phyloP scores from a whole-genome alignment of 2,888 invertebrate genomes.

The Acanthosepion pharaonis region DNA sequence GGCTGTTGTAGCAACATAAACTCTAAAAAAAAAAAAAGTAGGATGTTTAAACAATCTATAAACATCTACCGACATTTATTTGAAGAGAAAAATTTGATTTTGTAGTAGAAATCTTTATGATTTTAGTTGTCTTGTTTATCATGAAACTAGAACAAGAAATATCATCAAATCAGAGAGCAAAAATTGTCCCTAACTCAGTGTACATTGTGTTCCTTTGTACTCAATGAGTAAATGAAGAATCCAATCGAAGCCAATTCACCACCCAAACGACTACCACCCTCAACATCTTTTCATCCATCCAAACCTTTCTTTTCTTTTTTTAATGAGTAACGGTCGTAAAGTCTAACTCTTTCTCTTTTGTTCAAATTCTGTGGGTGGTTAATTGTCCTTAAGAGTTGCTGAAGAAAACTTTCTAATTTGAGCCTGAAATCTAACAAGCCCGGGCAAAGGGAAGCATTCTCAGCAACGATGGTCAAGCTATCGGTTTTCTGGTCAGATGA shows the following conservation, averaged over 20 bases:
- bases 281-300: not conserved
- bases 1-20: no score
- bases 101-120: not conserved
- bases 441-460: not conserved
- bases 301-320: not conserved
- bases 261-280: not conserved
- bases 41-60: no score
- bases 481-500: not conserved
- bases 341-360: not conserved
- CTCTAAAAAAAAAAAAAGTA: no score
- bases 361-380: not conserved
- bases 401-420: not conserved
- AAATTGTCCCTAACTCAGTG: not conserved
- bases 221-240: not conserved
- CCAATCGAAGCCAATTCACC: not conserved
- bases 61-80: no score
- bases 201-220: not conserved
- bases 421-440: not conserved
- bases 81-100: not conserved
- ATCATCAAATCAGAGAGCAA: not conserved
- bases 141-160: not conserved
- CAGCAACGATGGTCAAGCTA: not conserved
- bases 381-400: not conserved
- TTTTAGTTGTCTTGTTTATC: not conserved
- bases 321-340: not conserved